phyloP scores from a whole-genome alignment of 2,888 invertebrate species.

The Pammene aurita region DNA sequence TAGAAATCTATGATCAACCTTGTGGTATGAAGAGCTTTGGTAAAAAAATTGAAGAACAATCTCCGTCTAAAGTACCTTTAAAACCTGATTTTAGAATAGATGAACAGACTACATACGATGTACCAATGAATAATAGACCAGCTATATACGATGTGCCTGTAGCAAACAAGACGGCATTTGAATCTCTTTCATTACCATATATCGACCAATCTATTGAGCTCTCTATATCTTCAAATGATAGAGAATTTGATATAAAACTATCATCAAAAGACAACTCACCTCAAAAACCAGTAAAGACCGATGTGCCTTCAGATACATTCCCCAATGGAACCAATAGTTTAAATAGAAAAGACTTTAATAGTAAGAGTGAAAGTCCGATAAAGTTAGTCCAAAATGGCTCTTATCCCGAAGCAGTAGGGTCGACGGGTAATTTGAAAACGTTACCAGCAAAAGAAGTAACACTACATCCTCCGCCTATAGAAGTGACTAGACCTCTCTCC shows the following conservation, averaged over 20 bases:
- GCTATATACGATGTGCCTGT: slow-evolving; percentile 77
- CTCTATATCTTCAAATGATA: slow-evolving; percentile 77
- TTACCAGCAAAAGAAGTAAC: slow-evolving; percentile 73
- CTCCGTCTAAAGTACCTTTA: slow-evolving; percentile 52
- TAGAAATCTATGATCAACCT: slow-evolving; percentile 77
- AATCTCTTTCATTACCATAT: slow-evolving; percentile 74
- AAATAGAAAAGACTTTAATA: slow-evolving; percentile 68
- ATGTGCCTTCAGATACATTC: slow-evolving; percentile 64
- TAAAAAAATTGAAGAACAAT: slow-evolving; percentile 60
- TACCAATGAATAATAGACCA: slow-evolving; percentile 74
- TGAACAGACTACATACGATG: slow-evolving; percentile 71
- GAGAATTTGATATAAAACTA: slow-evolving; percentile 78
- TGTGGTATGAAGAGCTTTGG: slow-evolving; percentile 56
- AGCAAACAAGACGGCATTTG: slow-evolving; percentile 72
- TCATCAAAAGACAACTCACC: slow-evolving; percentile 73
- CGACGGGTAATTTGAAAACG: slow-evolving; percentile 75
- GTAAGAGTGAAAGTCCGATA: slow-evolving; percentile 57
- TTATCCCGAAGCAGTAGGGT: slow-evolving; percentile 71
- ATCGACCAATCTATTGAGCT: slow-evolving; percentile 79
- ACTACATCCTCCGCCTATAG: slow-evolving; percentile 79
- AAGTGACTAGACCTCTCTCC: slow-evolving; percentile 87
- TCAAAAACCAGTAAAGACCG: slow-evolving; percentile 60
- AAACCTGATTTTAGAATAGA: slow-evolving; percentile 72
- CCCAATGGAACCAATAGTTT: slow-evolving; percentile 70
- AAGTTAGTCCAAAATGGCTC: slow-evolving; percentile 67